Conservation (phyloP, 2,797 vertebrate species). For the Hephaestus fuliginosus region DNA sequence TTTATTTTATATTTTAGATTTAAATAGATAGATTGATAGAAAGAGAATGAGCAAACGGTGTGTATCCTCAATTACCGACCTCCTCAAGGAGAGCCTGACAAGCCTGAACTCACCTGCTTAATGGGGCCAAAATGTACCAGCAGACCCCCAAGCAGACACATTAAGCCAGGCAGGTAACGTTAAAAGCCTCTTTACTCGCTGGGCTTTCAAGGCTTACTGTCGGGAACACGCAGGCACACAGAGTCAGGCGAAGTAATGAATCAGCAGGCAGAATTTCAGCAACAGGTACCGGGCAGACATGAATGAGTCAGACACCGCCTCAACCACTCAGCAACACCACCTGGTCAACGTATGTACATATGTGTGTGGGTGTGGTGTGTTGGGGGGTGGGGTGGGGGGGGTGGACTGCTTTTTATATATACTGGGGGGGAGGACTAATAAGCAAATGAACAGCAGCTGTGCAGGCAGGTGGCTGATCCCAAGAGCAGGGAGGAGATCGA, state of each 20-base stretch:
- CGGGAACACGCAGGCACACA: slow-evolving; percentile 18
- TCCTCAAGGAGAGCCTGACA: not conserved
- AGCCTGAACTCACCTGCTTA: not conserved
- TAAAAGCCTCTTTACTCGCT: slow-evolving; percentile 26
- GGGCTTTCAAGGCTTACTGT: slow-evolving; percentile 13
- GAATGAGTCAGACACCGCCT: slow-evolving; percentile 8
- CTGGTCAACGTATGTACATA: slow-evolving; percentile 15
- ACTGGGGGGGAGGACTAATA: slow-evolving; percentile 52
- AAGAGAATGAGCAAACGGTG: not conserved
- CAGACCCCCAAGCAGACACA: not conserved
- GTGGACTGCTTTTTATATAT: not conserved
- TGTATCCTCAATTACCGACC: not conserved
- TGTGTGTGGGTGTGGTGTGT: too few relatives aligned
- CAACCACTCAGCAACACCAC: slow-evolving; percentile 25
- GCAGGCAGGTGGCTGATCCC: slow-evolving; percentile 73
- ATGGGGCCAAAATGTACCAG: not conserved
- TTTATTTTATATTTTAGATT: too few relatives aligned
- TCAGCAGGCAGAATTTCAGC: slow-evolving; percentile 38
- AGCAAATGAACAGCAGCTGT: slow-evolving; percentile 70
- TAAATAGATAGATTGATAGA: too few relatives aligned
- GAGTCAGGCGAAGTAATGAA: slow-evolving; percentile 29
- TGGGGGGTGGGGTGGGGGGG: too few relatives aligned
- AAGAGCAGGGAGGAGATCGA: slow-evolving; percentile 49
- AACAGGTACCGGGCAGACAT: slow-evolving; percentile 46
- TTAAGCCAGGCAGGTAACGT: slow-evolving; percentile 17